Evolutionary conservation across 2,888 invertebrate genomes (phyloP), one percentile per base, ranked within the genome.

Genomic region (Tachina fera): DNA sequence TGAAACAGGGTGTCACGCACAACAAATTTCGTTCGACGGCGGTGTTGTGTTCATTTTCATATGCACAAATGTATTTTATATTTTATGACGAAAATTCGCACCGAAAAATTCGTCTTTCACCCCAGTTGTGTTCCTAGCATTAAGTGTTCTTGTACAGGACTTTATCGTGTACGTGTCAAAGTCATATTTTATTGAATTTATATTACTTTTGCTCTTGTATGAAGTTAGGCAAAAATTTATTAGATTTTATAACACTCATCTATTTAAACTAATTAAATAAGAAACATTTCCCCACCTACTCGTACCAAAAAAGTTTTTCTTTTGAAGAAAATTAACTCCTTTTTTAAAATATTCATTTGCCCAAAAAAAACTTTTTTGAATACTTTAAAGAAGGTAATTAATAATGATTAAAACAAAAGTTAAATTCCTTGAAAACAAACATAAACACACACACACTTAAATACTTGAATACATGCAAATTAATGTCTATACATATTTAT

Each of bases 341-440:
- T 67, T 65, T 63, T 56, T 13, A 67, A 60, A 31, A 6, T 31
- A 3, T 63, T 70, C n/a, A 63, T 56, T 14, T 41, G 41, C 70
- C 47, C 45, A 31, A 68, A 74, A 31, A 74, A 58, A 45, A 60
- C 43, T 68, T 68, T 10, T 22, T 16, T 39, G 31, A 39, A 53
- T 31, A 14, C 16, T 13, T 0, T 58, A 67, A 61, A 39, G 43
- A 39, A 79, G 76, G 83, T 83, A 86, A 86, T 86, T 86, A 86
- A 86, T 83, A 86, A 80, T 79, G 72, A 79, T 86, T 86, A 86
- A 86, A 82, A 51, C 39, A 83, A 86, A 83, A 76, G 76, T 74
- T 83, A 63, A 72, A 79, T 43, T 60, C 60, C 70, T 31, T 14
- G 6, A 19, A 53, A 70, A 45, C 49, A 67, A 16, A 51, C 9